phyloP scores from a whole-genome alignment of 2,797 vertebrate genomes.

The Moxostoma hubbsi region DNA sequence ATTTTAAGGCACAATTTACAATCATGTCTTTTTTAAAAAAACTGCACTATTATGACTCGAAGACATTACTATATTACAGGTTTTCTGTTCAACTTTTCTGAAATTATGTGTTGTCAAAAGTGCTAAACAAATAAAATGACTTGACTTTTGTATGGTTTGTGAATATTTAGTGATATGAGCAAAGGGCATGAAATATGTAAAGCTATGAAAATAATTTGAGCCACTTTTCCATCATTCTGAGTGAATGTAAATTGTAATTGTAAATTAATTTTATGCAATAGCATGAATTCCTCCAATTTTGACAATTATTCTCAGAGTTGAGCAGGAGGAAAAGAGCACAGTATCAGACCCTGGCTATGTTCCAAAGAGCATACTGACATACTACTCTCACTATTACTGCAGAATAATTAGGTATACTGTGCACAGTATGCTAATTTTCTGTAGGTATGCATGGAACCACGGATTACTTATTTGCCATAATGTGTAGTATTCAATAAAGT shows the following conservation, averaged over 20 bases:
- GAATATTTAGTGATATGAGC: constrained; percentile 20
- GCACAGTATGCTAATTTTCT: background rate
- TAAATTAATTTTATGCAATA: background rate
- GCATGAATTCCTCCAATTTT: constrained; percentile 17
- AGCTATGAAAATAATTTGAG: constrained; percentile 33
- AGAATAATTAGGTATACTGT: background rate
- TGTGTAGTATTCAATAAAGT: background rate
- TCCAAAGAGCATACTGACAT: background rate
- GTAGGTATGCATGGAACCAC: background rate
- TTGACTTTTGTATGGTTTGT: constrained; percentile 17
- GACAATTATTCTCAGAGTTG: background rate
- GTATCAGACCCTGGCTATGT: background rate
- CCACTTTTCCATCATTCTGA: constrained; percentile 13
- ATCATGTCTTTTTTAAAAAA: no score
- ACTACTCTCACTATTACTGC: background rate
- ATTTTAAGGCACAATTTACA: no score
- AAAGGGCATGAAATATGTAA: constrained; percentile 22
- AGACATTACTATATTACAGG: no score
- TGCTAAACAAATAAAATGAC: no score
- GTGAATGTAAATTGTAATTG: constrained; percentile 1
- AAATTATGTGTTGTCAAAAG: no score
- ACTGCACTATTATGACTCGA: no score
- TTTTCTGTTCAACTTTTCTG: no score
- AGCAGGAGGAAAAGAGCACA: background rate
- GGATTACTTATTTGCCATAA: background rate